Evolutionary conservation across 2,888 invertebrate species (phyloP).

Genomic region (Phania funesta): DNA sequence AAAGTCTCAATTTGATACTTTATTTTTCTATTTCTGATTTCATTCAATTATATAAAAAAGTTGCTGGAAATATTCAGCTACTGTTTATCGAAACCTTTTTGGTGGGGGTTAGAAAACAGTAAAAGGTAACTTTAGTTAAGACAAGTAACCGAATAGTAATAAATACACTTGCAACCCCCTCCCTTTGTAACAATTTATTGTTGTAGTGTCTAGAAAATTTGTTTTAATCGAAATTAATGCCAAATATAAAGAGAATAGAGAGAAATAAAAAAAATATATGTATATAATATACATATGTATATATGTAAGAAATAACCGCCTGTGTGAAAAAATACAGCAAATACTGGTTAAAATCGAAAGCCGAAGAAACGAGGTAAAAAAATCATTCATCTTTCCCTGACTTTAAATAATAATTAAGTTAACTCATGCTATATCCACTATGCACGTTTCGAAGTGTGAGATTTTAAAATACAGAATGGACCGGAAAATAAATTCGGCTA

Average conservation of each 20-base stretch:
- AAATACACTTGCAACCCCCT: slow-evolving; percentile 32
- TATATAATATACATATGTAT: not conserved
- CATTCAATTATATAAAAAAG: not conserved
- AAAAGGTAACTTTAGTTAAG: not conserved
- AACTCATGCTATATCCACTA: no score
- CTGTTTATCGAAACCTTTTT: not conserved
- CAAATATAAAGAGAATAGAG: not conserved
- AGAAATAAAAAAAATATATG: not conserved
- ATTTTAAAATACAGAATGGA: no score
- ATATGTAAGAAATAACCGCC: not conserved
- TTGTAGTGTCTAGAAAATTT: not conserved
- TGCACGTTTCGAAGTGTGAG: no score
- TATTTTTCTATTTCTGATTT: not conserved
- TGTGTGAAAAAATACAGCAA: not conserved
- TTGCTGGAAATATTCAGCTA: no score
- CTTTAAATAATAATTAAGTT: no score
- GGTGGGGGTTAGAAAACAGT: not conserved
- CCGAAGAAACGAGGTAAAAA: no score
- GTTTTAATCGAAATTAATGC: not conserved
- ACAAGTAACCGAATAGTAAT: slow-evolving; percentile 35
- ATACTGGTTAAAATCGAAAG: not conserved
- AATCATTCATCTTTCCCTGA: no score
- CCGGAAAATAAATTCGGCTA: no score
- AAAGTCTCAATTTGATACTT: no score
- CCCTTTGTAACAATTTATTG: not conserved